Evolutionary conservation across 2,888 invertebrate species (phyloP).

Genomic region (Nymphalis c-album): DNA sequence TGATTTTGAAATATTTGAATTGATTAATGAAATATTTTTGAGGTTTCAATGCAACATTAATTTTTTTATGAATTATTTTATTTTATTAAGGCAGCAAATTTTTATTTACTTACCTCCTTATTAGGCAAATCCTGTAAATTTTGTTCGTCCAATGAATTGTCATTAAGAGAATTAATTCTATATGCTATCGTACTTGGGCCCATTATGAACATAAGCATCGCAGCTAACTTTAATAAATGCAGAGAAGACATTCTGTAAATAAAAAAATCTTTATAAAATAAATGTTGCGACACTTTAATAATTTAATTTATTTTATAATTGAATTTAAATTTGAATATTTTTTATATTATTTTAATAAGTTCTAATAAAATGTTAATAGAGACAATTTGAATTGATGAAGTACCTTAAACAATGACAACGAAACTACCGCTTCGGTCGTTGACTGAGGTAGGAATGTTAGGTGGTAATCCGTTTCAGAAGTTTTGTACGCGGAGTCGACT

Average conservation of each 20-base stretch:
- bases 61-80: no score
- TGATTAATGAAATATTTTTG: no score
- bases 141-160: neutral
- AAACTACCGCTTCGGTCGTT: slow-evolving; percentile 7
- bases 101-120: slow-evolving; percentile 12
- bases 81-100: no score
- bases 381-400: neutral
- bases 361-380: neutral
- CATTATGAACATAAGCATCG: slow-evolving; percentile 1
- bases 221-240: slow-evolving; percentile 4
- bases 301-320: neutral
- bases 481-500: slow-evolving; percentile 3
- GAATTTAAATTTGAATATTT: neutral
- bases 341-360: no score
- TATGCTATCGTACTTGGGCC: neutral
- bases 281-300: neutral
- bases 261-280: neutral
- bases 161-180: neutral
- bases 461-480: neutral
- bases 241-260: slow-evolving; percentile 16
- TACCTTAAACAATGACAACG: slow-evolving; percentile 1
- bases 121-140: neutral
- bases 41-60: no score
- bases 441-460: slow-evolving; percentile 21
- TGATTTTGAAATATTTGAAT: rapidly evolving